Conservation (phyloP, 2,797 vertebrate genomes). For the Luscinia megarhynchos region DNA sequence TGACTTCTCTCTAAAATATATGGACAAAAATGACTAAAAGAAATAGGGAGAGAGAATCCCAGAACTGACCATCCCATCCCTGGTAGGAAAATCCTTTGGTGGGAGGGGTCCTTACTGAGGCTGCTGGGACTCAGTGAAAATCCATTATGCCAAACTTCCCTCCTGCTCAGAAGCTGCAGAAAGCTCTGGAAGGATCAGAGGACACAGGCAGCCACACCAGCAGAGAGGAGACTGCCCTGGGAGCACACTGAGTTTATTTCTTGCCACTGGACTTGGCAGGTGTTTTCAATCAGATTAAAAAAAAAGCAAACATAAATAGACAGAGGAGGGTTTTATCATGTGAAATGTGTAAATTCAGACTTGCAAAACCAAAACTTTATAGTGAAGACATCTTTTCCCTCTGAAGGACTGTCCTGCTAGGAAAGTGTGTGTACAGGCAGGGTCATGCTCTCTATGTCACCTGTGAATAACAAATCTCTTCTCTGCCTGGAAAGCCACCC, state of each 20-base stretch:
- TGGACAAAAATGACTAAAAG: neutral
- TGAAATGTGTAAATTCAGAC: neutral
- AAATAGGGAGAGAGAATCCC: neutral
- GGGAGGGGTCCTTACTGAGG: rapidly evolving
- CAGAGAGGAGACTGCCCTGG: neutral
- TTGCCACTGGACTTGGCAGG: neutral
- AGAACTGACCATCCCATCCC: neutral
- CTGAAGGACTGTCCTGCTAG: neutral
- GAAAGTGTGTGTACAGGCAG: neutral
- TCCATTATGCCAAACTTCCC: neutral
- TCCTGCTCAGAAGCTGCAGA: neutral
- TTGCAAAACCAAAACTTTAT: neutral
- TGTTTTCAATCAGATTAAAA: neutral
- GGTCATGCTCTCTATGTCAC: neutral
- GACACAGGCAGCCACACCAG: neutral
- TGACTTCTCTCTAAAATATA: neutral
- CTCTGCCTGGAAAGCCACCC: neutral
- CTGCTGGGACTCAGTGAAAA: neutral
- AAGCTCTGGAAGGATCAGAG: neutral
- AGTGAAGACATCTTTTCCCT: neutral
- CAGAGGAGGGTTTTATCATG: neutral
- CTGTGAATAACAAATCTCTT: neutral
- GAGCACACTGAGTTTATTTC: neutral
- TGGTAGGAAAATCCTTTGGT: neutral
- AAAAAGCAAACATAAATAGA: neutral